phyloP scores from a whole-genome alignment of 2,888 invertebrate genomes.

The Drosophila greeni region DNA sequence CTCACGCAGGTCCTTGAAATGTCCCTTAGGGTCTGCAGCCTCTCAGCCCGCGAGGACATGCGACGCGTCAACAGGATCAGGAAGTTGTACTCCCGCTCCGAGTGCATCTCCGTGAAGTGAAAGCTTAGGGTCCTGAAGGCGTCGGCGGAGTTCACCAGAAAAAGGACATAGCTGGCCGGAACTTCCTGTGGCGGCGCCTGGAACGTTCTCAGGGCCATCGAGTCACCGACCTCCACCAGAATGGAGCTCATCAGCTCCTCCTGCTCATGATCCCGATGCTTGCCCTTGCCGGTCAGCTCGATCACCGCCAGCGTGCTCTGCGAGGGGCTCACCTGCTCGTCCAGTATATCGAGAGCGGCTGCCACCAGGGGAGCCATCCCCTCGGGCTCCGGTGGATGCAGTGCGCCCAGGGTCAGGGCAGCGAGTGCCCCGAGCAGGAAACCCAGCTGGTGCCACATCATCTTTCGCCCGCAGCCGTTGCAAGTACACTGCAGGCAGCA shows the following conservation, averaged over 20 bases:
- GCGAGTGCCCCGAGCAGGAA: neutral
- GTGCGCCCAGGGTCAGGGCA: constrained; percentile 1
- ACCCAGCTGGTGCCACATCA: constrained; percentile 7
- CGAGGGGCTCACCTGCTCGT: constrained; percentile 50
- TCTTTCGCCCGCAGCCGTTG: neutral
- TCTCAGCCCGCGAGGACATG: neutral
- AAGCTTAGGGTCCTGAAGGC: constrained; percentile 60
- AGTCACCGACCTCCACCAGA: constrained; percentile 39
- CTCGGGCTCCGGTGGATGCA: constrained; percentile 2
- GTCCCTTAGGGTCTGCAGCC: constrained; percentile 18
- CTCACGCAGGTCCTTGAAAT: constrained; percentile 58
- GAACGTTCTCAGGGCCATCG: constrained; percentile 58
- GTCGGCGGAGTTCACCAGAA: constrained; percentile 61
- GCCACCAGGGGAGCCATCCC: constrained; percentile 19
- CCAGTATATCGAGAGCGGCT: constrained; percentile 54
- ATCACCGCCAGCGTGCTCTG: constrained; percentile 60
- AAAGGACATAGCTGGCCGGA: constrained; percentile 57
- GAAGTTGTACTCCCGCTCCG: constrained; percentile 67
- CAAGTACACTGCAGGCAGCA: constrained; percentile 6
- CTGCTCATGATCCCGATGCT: constrained; percentile 19
- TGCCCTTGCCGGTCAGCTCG: constrained; percentile 39
- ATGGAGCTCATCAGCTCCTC: constrained; percentile 50
- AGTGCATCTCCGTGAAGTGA: constrained; percentile 44
- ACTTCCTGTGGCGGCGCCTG: constrained; percentile 45
- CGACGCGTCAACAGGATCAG: constrained; percentile 60